Evolutionary conservation across 1,140 invertebrate species (phyloP).

Genomic region (Hyles vespertilio): DNA sequence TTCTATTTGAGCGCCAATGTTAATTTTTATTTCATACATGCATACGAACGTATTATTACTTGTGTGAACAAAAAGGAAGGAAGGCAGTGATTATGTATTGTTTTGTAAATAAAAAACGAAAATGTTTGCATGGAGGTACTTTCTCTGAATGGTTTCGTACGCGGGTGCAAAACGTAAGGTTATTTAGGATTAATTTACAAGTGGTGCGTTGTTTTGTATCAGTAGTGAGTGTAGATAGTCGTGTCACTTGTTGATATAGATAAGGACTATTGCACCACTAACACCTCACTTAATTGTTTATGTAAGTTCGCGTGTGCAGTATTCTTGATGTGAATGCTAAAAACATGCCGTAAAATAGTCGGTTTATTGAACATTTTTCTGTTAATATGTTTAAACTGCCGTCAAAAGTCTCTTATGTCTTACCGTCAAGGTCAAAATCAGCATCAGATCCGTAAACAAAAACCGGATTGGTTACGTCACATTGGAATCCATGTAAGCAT

Average conservation of each 20-base stretch:
- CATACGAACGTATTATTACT: too few species aligned
- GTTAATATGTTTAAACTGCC: constrained; percentile 10
- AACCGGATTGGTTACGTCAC: constrained; percentile 55
- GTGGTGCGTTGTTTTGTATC: neutral
- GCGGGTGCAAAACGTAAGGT: neutral
- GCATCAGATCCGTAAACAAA: constrained; percentile 52
- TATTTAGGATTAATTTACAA: constrained; percentile 1
- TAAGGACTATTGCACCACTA: neutral
- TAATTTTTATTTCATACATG: too few species aligned
- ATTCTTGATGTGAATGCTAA: neutral
- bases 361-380: constrained; percentile 8
- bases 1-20: too few species aligned
- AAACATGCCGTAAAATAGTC: constrained; percentile 1
- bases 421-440: constrained; percentile 55
- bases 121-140: too few species aligned
- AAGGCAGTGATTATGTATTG: neutral
- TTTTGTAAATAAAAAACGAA: too few species aligned
- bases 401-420: constrained; percentile 26
- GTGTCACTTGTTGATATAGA: constrained; percentile 1
- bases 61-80: too few species aligned
- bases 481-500: constrained; percentile 49
- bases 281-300: neutral
- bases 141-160: too few species aligned
- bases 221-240: constrained; percentile 2
- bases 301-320: neutral